Conservation (phyloP, 2,113 vertebrate species). For the Oriolus oriolus region DNA sequence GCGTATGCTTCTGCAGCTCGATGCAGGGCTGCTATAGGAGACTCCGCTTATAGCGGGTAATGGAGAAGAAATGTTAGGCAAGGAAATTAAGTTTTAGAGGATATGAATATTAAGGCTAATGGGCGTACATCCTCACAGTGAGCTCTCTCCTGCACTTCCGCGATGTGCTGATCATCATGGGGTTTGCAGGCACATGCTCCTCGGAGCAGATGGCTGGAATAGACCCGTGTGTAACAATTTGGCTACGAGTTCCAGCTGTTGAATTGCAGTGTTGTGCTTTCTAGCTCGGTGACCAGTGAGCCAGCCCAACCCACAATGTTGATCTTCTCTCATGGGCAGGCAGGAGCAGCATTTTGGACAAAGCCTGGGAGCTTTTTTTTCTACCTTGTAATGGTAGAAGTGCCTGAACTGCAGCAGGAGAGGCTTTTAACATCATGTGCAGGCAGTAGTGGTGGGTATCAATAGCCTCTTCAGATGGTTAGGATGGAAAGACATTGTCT, state of each 20-base stretch:
- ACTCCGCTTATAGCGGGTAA: background rate
- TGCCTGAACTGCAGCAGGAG: background rate
- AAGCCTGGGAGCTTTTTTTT: background rate
- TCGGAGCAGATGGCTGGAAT: background rate
- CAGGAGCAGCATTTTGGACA: background rate
- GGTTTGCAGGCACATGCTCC: background rate
- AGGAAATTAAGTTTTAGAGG: background rate
- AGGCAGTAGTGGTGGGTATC: background rate
- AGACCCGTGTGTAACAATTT: background rate
- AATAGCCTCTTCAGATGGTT: background rate
- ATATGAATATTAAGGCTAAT: background rate
- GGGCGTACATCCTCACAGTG: background rate
- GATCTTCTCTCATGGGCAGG: background rate
- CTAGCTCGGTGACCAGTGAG: background rate
- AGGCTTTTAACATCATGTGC: background rate
- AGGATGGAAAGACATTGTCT: background rate
- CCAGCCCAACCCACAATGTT: background rate
- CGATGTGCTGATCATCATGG: accelerated
- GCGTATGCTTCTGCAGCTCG: background rate
- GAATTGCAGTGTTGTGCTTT: background rate
- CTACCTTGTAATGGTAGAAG: background rate
- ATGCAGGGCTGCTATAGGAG: background rate
- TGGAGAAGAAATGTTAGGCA: background rate
- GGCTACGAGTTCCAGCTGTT: background rate
- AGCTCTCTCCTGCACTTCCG: background rate